Percentiles rank a stretch among this genome's conserved stretches.
phyloP scores from a whole-genome alignment of 2,113 vertebrate genomes.

The Chinchilla lanigera region DNA sequence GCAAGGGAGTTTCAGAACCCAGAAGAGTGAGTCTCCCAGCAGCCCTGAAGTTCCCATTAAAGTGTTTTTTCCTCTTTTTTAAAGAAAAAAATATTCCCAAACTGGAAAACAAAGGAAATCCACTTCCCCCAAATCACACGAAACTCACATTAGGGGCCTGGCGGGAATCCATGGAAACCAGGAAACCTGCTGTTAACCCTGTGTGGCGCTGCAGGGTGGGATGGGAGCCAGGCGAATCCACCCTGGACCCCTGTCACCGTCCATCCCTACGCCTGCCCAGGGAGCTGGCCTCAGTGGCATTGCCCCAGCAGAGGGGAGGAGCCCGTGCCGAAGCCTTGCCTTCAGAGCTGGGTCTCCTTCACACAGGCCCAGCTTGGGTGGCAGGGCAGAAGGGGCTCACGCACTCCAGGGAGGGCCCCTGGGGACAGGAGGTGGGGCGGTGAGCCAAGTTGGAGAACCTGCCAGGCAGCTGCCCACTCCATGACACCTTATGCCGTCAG shows the following conservation, averaged over 20 bases:
- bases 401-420: background rate
- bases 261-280: background rate
- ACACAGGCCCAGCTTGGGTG: background rate
- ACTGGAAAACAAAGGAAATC: constrained; percentile 88
- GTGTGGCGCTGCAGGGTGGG: constrained; percentile 57
- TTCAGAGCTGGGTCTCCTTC: background rate
- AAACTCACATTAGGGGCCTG: constrained; percentile 87
- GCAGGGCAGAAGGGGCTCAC: background rate
- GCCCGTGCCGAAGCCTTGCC: background rate
- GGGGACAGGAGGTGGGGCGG: background rate
- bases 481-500: background rate
- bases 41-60: constrained; percentile 83
- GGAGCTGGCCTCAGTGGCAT: background rate
- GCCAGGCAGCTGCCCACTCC: constrained; percentile 59
- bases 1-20: constrained; percentile 25
- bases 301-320: background rate
- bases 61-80: constrained; percentile 85
- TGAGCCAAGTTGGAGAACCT: constrained; percentile 52
- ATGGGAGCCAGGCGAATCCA: background rate
- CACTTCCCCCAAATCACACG: constrained; percentile 90
- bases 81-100: constrained; percentile 82
- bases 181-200: constrained; percentile 87
- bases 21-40: constrained; percentile 60
- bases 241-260: background rate
- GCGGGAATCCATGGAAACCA: constrained; percentile 85